A percentile compares a stretch with the other conserved stretches of the same genome.
These are phyloP conservation scores for Helarctos malayanus DNA, from an alignment of 2,797 vertebrate genomes.

Conservation along the genomic window DNA sequence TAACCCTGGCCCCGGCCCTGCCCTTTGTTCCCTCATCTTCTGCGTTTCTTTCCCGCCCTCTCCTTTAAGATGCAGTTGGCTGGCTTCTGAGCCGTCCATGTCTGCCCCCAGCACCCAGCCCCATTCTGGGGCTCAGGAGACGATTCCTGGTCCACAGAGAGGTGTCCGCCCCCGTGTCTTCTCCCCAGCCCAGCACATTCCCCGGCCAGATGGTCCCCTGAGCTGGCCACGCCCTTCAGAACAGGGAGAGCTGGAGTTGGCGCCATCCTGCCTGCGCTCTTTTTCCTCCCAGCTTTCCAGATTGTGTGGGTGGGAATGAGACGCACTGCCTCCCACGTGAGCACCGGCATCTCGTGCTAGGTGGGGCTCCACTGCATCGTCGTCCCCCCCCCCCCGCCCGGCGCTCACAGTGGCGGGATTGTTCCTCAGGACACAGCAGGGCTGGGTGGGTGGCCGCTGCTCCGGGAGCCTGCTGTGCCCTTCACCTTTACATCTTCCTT, in stretches of 20 bases:
- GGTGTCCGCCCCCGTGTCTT: background rate
- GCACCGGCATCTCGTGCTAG: background rate
- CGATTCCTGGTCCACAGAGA: background rate
- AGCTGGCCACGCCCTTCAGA: background rate
- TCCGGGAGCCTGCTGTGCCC: background rate
- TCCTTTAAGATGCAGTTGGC: background rate
- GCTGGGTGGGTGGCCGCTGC: background rate
- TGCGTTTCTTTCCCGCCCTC: rapidly evolving
- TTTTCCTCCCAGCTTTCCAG: conserved; percentile 64
- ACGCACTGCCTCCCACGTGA: background rate
- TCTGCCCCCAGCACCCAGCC: background rate
- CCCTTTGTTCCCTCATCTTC: background rate
- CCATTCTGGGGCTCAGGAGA: background rate
- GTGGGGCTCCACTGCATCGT: rapidly evolving
- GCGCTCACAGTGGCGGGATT: background rate
- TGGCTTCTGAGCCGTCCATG: background rate
- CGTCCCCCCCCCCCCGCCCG: rapidly evolving
- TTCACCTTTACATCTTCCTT: background rate
- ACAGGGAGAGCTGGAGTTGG: background rate
- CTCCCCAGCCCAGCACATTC: background rate
- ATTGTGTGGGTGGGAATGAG: background rate
- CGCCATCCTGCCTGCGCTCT: background rate
- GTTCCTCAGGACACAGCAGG: background rate
- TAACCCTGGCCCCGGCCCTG: background rate
- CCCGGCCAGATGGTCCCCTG: background rate